Base-by-base conservation (phyloP, 2,888 invertebrate species). In the Morpho achilles region DNA sequence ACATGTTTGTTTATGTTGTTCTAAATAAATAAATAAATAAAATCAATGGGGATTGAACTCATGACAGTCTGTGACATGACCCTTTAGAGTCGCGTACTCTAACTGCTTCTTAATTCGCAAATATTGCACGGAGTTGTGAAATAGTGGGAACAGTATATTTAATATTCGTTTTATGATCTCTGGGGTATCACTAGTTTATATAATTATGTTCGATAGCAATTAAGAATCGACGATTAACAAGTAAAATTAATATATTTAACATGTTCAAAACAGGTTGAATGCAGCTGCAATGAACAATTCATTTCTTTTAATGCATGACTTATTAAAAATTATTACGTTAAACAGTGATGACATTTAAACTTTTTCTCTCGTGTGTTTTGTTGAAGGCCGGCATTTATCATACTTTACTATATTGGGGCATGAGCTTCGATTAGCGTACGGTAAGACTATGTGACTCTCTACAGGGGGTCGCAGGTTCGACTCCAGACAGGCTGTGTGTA, bases 171-270 rank as follows among this genome's bases (percentile, higher is more conserved):
- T 2, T 7, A 45, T 10, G 10, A n/a, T 48, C 51, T 50, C 46
- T 45, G 39, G 50, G 22, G 44, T 42, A 50, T 50, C 50, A 32
- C 53, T 55, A 47, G 53, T 59, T 59, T 53, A 50, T 52, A 53
- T 43, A 58, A 58, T 56, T 49, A 61, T 56, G 58, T 57, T 61
- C 50, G 58, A 56, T 58, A 52, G 52, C 58, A 61, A 61, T 61
- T 58, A 55, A 48, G 52, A 55, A n/a, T 58, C 58, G 58, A 50
- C 47, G 45, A 41, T 43, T 43, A 43, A 43, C 42, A 43, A 32
- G 32, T 32, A 32, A 32, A 32, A 32, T 32, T 32, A 32, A 32
- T 32, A 58, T 16, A 58, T 58, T 58, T 61, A 43, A 56, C 46
- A 49, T 50, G 50, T 57, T 41, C 45, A 58, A 45, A 45, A 52